Base-by-base conservation (phyloP, 1,140 invertebrate genomes). In the Drosophila elegans region DNA sequence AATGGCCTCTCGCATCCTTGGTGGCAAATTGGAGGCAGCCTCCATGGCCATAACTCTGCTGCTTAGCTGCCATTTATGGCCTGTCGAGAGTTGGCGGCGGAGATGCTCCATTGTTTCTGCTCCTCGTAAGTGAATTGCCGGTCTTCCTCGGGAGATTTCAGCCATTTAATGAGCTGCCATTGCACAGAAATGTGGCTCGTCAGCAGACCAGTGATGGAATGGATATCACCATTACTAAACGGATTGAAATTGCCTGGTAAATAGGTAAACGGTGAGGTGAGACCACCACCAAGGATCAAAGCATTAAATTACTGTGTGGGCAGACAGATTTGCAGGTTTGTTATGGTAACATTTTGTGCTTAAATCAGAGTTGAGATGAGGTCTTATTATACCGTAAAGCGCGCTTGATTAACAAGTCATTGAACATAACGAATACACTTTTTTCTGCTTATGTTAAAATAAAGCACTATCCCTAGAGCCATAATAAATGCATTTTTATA, bases 11-110 rank as follows among this genome's bases (percentile, higher is more conserved):
- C 77, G 60, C 80, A 84, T 89, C 85, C 77, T 89, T 84, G 68
- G 73, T 89, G 85, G 77, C 85, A 84, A 89, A 89, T 89, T 90
- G 85, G 80, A 84, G 88, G 79, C 85, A 74, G 74, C 76, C 48
- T 55, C 66, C 25, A 2, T 73, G 77, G 73, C 62, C 80, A 89
- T 89, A 89, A 90, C 77, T 84, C 74, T 66, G 49, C 79, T 84
- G 75, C 77, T 89, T 80, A 89, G 79, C 80, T 63, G 84, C 77
- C 84, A 77, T 78, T 90, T 89, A 89, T 78, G 56, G 73, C 84
- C 63, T 78, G 63, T 81, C 59, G 60, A 66, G 25, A 49, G 60
- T 56, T n/a, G 51, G n/a, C 36, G 36, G 59, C 25, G 36, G 60
- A 54, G 51, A 42, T 41, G 51, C 42, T 57, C 73, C 73, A 76